Conservation (phyloP, 2,888 invertebrate genomes). For the Empis livida region DNA sequence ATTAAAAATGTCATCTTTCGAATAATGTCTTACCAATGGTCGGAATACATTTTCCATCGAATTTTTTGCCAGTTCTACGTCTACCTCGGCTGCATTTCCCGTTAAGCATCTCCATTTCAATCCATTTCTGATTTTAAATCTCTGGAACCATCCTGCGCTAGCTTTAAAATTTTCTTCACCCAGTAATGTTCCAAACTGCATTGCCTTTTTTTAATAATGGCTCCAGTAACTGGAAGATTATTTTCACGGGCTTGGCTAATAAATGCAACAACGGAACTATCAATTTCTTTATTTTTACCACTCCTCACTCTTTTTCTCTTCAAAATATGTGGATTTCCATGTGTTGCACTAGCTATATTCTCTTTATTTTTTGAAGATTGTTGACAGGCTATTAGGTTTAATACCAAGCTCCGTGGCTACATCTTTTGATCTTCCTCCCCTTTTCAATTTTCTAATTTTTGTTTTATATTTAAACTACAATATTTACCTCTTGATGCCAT, state of each 20-base stretch:
- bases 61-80: conserved; percentile 8
- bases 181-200: conserved; percentile 2
- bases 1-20: conserved; percentile 7
- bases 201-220: not conserved
- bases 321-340: not conserved
- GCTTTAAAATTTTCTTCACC: conserved; percentile 6
- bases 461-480: too few relatives aligned
- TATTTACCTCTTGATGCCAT: too few relatives aligned
- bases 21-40: conserved; percentile 18
- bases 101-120: not conserved
- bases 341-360: not conserved
- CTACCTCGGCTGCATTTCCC: not conserved
- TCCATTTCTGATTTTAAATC: conserved; percentile 11
- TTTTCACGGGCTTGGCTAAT: not conserved
- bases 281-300: not conserved
- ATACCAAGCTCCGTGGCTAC: too few relatives aligned
- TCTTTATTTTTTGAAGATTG: not conserved
- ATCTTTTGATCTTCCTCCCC: too few relatives aligned
- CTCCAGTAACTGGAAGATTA: not conserved
- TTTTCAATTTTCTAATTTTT: too few relatives aligned
- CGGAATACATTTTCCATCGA: conserved; percentile 13
- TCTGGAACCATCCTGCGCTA: conserved; percentile 13
- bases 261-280: not conserved
- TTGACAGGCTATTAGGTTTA: too few relatives aligned
- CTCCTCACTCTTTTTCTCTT: not conserved